Evolutionary conservation across 2,113 vertebrate species (phyloP).

Genomic region (Periophthalmus modestus): DNA sequence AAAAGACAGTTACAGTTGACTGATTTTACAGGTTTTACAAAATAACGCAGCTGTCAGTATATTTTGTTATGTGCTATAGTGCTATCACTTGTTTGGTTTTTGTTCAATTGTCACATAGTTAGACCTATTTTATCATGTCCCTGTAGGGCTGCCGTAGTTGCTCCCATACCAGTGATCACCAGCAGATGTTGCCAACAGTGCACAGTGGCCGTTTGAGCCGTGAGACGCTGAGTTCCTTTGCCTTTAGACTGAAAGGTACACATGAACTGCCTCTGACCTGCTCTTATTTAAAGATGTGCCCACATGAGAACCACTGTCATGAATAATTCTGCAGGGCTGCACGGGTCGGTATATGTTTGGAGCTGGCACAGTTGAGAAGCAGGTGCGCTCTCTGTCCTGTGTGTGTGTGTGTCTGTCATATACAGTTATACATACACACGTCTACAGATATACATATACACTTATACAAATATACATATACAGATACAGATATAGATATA

Average conservation of each 20-base stretch:
- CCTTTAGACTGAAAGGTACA: not conserved
- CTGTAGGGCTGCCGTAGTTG: not conserved
- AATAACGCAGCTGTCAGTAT: too few species aligned
- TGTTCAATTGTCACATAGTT: not conserved
- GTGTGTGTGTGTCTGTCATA: constrained; percentile 19
- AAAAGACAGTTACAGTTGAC: too few species aligned
- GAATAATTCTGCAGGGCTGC: constrained; percentile 5
- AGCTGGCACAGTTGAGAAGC: not conserved
- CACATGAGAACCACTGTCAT: not conserved
- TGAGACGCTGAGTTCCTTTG: not conserved
- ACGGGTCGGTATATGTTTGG: not conserved
- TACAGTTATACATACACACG: too few species aligned
- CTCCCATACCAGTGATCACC: not conserved
- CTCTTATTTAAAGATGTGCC: not conserved
- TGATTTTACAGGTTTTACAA: too few species aligned
- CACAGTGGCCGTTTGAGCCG: not conserved
- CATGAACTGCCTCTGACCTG: constrained; percentile 1
- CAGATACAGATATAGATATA: too few species aligned
- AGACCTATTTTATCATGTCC: not conserved
- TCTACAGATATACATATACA: too few species aligned
- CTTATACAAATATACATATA: too few species aligned
- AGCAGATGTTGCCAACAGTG: not conserved
- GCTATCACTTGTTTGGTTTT: not conserved
- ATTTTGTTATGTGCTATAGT: too few species aligned
- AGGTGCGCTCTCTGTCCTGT: constrained; percentile 9